Base-by-base conservation (phyloP, 2,113 vertebrate genomes). In the Serilophus lunatus region DNA sequence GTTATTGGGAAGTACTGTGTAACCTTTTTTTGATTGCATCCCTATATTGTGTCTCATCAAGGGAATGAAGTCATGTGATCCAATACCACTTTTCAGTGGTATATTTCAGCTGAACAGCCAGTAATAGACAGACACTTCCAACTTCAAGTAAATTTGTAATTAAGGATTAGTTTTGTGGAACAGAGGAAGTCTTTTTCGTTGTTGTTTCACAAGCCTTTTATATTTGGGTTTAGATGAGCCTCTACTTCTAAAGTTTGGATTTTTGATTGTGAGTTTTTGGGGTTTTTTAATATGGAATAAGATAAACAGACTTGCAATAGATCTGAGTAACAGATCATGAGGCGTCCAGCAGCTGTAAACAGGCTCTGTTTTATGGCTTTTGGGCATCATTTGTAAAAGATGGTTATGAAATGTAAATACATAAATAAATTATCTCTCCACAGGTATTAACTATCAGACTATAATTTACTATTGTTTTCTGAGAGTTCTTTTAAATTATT, bases 41-140 rank as follows among this genome's bases (percentile, higher is more conserved):
- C 19, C 12, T 79, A 1, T 14, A 24, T 10, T 9, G 5, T 17
- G 9, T 35, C 23, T 75, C 1, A 0, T 63, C 13, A 13, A 31
- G 26, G 31, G 26, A 51, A 13, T 31, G 28, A 42, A 51, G 13
- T 35, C 0, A 40, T 33, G 2, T 29, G 9, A 18, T 57, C n/a
- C n/a, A 50, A 33, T 8, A 12, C 25, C 16, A 14, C 19, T 54
- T 79, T 79, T 33, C 28, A 24, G 28, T 18, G 29, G 5, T 56
- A 16, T 72, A 76, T 83, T 44, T 76, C 44, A 51, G 20, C 49
- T 83, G 35, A 87, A 45, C 28, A 68, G 56, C 33, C 24, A 42
- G 13, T 23, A 51, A 79, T 4, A 65, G 45, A 23, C 36, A 83
- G 35, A 53, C 7, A 66, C 40, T 92, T 18, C 17, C 9, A 80